Percentiles rank a stretch among this genome's conserved stretches.
Evolutionary conservation across 2,888 invertebrate species (phyloP).

Genomic region (Bombyx huttoni): DNA sequence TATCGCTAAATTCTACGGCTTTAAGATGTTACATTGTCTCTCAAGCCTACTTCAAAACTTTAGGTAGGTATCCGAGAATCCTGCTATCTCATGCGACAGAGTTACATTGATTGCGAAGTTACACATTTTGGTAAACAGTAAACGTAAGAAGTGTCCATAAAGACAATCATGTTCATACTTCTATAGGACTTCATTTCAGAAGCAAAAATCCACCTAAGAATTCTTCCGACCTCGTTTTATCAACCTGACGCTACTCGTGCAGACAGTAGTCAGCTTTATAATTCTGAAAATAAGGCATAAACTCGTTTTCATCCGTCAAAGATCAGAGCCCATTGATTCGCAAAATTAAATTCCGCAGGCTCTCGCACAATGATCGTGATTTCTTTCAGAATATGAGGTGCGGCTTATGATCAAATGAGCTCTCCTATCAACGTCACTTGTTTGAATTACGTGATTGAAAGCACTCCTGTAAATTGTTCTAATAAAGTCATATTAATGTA

Average conservation of each 20-base stretch:
- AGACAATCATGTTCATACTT: neutral
- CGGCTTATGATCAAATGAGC: conserved; percentile 3
- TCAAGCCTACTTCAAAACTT: too few species aligned
- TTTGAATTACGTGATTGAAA: neutral
- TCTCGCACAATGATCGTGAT: conserved; percentile 16
- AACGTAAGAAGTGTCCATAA: neutral
- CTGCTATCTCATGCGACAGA: too few species aligned
- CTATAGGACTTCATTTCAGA: neutral
- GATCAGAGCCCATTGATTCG: neutral
- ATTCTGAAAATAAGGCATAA: neutral
- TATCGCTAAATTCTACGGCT: too few species aligned
- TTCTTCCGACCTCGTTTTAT: neutral
- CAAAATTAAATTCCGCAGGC: conserved; percentile 19
- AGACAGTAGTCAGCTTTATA: neutral
- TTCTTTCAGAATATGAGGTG: conserved; percentile 9
- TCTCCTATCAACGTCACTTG: neutral
- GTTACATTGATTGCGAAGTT: too few species aligned
- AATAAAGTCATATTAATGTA: too few species aligned
- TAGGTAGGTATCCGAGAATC: too few species aligned
- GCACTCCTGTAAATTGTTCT: neutral
- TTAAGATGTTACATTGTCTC: too few species aligned
- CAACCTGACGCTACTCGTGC: neutral
- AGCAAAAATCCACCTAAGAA: neutral
- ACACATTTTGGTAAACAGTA: too few species aligned
- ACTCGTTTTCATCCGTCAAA: neutral